Conservation (phyloP, 2,888 invertebrate genomes). For the Siphonodentalium dalli region DNA sequence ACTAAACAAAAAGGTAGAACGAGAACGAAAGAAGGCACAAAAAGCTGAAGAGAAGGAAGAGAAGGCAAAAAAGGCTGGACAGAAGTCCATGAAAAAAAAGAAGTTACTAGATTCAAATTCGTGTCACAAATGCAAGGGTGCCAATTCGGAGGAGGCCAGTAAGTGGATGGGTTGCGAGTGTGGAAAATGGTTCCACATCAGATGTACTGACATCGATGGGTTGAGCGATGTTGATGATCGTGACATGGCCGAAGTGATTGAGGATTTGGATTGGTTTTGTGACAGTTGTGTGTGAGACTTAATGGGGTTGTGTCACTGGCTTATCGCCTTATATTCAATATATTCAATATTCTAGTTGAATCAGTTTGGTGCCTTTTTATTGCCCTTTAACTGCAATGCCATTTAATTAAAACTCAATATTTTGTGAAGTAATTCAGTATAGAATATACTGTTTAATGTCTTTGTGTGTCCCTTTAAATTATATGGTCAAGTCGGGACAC, state of each 20-base stretch:
- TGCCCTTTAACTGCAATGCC: no score
- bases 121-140: not conserved
- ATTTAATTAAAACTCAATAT: no score
- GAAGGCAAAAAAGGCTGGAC: not conserved
- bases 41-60: not conserved
- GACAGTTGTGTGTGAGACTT: not conserved
- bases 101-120: not conserved
- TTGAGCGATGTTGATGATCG: not conserved
- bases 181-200: not conserved
- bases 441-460: no score
- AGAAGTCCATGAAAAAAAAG: not conserved
- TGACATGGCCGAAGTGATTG: not conserved
- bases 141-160: no score
- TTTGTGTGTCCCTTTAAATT: no score
- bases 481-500: no score
- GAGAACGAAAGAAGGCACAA: not conserved
- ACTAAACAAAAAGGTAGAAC: not conserved
- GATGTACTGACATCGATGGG: not conserved
- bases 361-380: no score
- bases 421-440: no score
- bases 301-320: no score
- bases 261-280: not conserved
- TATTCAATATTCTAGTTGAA: no score
- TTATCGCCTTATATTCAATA: no score
- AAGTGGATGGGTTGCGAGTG: no score